A percentile compares a stretch with the other conserved stretches of the same genome.
Evolutionary conservation across 2,797 vertebrate genomes (phyloP).

Genomic region (Galago senegalensis): DNA sequence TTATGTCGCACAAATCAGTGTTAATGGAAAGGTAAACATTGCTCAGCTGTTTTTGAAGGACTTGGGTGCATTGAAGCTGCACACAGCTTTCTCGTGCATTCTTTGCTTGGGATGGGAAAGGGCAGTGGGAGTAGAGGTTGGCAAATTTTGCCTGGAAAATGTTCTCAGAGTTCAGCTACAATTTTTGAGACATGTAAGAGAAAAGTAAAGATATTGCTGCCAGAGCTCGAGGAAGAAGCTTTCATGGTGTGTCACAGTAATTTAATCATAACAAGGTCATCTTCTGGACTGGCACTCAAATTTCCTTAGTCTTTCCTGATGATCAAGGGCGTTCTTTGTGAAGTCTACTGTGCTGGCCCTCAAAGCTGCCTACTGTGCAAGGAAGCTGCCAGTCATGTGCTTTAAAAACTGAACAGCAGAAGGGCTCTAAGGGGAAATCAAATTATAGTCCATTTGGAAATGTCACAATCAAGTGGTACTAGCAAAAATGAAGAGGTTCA

Average conservation of each 20-base stretch:
- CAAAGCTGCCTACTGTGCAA: constrained; percentile 51
- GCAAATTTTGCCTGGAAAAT: constrained; percentile 55
- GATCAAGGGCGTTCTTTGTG: constrained; percentile 76
- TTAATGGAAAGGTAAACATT: not conserved
- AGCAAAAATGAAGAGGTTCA: constrained; percentile 82
- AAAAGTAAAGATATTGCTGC: constrained; percentile 30
- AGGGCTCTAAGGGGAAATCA: constrained; percentile 76
- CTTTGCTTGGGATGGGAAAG: not conserved
- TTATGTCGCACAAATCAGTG: not conserved
- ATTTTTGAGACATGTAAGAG: constrained; percentile 19
- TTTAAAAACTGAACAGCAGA: constrained; percentile 60
- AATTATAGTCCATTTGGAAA: constrained; percentile 77
- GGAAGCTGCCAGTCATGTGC: constrained; percentile 71
- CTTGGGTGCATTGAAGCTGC: not conserved
- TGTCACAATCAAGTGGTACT: constrained; percentile 69
- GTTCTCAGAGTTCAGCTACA: constrained; percentile 50
- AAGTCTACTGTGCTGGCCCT: constrained; percentile 60
- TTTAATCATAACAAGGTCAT: constrained; percentile 68
- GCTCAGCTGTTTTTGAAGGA: constrained; percentile 24
- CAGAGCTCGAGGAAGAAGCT: constrained; percentile 30
- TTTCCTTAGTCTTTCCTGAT: constrained; percentile 62
- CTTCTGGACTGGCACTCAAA: constrained; percentile 58
- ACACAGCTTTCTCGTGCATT: not conserved
- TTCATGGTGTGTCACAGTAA: constrained; percentile 52
- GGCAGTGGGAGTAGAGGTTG: not conserved